Percentiles rank a stretch among this genome's conserved stretches.
These are phyloP conservation scores for Hippotragus niger DNA, from an alignment of 2,113 vertebrate genomes.

Conservation along the genomic window DNA sequence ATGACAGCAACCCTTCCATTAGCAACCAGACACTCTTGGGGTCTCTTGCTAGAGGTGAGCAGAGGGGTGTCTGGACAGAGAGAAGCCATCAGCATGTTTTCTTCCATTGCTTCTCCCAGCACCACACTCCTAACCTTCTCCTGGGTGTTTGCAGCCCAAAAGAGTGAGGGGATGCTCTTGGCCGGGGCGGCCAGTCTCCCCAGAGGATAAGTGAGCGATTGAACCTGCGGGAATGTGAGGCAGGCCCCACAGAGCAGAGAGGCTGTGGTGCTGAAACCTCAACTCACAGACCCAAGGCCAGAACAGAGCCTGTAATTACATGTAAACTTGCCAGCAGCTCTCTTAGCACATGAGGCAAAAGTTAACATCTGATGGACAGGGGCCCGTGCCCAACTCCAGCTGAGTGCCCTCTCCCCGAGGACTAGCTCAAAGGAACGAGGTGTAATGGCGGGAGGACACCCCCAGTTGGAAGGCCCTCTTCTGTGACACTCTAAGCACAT, in stretches of 20 bases:
- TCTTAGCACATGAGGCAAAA: neutral
- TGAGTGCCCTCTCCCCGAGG: neutral
- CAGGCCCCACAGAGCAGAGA: neutral
- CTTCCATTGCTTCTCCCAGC: neutral
- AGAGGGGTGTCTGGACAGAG: neutral
- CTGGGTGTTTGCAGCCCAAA: neutral
- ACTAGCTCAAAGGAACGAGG: conserved; percentile 47
- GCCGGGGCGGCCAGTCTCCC: neutral
- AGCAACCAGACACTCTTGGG: neutral
- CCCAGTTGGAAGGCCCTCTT: neutral
- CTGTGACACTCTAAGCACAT: fast-evolving
- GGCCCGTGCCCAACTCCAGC: neutral
- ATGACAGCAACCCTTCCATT: neutral
- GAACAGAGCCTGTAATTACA: conserved; percentile 36
- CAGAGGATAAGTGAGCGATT: neutral
- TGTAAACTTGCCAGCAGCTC: conserved; percentile 11
- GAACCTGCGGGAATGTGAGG: neutral
- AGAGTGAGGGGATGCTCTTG: fast-evolving
- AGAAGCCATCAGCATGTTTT: neutral
- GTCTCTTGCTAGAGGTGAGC: neutral
- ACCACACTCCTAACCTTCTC: neutral
- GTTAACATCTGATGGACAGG: conserved; percentile 22
- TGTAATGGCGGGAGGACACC: fast-evolving
- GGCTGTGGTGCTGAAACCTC: neutral
- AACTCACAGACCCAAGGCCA: neutral